Evolutionary conservation across 2,888 invertebrate species (phyloP).

Genomic region (Nesidiocoris tenuis): DNA sequence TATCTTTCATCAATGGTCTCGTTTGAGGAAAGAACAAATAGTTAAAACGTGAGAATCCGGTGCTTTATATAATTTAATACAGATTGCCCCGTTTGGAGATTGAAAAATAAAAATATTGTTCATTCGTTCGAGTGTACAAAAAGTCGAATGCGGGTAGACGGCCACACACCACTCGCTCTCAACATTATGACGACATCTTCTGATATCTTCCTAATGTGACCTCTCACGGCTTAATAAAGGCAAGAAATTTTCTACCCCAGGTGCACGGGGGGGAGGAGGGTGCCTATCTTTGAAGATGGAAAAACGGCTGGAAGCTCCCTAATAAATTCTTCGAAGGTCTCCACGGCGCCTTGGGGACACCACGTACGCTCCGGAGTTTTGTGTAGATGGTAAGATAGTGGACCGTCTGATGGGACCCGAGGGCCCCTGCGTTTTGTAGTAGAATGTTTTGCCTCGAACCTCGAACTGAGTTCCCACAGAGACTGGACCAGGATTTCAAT

Average conservation of each 20-base stretch:
- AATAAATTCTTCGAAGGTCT: conserved; percentile 9
- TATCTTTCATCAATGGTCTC: neutral
- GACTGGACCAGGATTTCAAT: neutral
- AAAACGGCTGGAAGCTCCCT: conserved; percentile 19
- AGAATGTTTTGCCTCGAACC: neutral
- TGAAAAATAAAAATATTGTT: neutral
- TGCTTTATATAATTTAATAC: neutral
- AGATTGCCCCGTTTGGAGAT: neutral
- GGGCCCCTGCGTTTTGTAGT: neutral
- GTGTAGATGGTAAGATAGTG: neutral
- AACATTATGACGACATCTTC: neutral
- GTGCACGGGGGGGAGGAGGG: neutral
- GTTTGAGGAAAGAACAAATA: neutral
- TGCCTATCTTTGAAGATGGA: neutral
- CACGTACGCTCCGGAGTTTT: conserved; percentile 3
- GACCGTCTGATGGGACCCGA: neutral
- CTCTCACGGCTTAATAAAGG: neutral
- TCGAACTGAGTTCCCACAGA: neutral
- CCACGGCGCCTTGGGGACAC: conserved; percentile 24
- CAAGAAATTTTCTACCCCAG: neutral
- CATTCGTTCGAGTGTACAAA: neutral
- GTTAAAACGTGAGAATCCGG: neutral
- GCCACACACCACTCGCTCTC: neutral
- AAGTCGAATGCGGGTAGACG: neutral
- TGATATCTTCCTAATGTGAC: neutral